Percentiles rank a stretch among this genome's conserved stretches.
phyloP scores from a whole-genome alignment of 2,888 invertebrate species.

The Morpho achilles region DNA sequence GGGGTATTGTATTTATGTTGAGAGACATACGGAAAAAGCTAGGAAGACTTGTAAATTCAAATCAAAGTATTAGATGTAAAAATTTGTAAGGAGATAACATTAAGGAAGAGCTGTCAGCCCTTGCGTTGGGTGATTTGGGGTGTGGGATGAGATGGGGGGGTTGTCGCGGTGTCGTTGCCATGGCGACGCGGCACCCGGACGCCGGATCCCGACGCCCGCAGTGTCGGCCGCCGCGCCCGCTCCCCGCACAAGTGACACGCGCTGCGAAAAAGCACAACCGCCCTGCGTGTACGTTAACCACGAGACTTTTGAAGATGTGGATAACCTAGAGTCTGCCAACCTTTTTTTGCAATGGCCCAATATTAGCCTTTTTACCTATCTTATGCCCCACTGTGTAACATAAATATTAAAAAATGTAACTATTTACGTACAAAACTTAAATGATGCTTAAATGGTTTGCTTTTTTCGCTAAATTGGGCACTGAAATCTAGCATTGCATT shows the following conservation, averaged over 20 bases:
- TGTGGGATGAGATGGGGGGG: slow-evolving; percentile 41
- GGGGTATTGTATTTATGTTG: no score
- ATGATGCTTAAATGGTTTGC: background rate
- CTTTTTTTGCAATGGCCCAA: no score
- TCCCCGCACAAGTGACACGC: slow-evolving; percentile 76
- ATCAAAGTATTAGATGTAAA: slow-evolving; percentile 15
- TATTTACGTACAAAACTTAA: background rate
- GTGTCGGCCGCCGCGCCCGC: slow-evolving; percentile 76
- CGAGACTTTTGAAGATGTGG: slow-evolving; percentile 10
- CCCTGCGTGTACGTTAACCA: slow-evolving; percentile 45
- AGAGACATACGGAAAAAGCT: no score
- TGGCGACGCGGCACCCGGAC: slow-evolving; percentile 80
- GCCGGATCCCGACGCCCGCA: slow-evolving; percentile 81
- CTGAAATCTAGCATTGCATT: no score
- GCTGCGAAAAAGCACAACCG: slow-evolving; percentile 77
- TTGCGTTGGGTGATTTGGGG: slow-evolving; percentile 19
- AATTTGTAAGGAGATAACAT: background rate
- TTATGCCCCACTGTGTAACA: no score
- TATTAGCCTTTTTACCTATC: no score
- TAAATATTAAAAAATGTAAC: no score
- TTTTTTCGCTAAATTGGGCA: no score
- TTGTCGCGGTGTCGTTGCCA: slow-evolving; percentile 78
- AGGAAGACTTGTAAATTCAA: no score
- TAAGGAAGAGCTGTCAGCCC: slow-evolving; percentile 7
- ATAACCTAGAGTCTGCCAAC: no score